Conservation (phyloP, 2,113 vertebrate species). For the Hydrolagus affinis region DNA sequence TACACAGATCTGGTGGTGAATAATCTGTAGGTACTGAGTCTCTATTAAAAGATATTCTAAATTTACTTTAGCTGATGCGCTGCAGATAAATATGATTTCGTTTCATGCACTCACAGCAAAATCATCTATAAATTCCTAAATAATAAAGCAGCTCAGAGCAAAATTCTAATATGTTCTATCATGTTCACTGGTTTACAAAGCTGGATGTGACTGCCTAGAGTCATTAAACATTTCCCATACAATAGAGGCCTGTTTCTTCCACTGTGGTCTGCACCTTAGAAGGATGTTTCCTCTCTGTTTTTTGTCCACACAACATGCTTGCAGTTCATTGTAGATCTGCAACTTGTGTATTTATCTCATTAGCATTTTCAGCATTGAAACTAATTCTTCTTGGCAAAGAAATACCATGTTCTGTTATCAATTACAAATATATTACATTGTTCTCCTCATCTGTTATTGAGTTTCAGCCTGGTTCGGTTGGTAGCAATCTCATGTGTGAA, state of each 20-base stretch:
- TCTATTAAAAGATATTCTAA: background rate
- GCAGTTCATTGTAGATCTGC: background rate
- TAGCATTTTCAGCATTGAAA: background rate
- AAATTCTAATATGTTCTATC: background rate
- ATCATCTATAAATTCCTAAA: background rate
- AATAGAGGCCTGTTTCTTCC: background rate
- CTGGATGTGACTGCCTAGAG: background rate
- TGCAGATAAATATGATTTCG: background rate
- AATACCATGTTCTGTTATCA: background rate
- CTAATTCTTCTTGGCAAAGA: background rate
- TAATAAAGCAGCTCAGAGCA: background rate
- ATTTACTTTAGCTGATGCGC: background rate
- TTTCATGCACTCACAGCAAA: background rate
- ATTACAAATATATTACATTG: background rate
- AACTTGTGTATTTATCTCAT: constrained; percentile 10
- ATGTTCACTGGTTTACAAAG: background rate
- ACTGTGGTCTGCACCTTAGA: background rate
- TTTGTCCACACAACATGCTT: background rate
- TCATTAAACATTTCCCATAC: background rate
- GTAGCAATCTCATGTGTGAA: no score
- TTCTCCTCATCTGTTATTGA: no score
- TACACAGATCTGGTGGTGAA: background rate
- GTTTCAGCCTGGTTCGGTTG: no score
- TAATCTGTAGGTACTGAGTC: background rate
- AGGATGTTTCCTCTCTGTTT: background rate